phyloP scores from a whole-genome alignment of 2,113 vertebrate species.

The Petrocephalus microphthalmus region DNA sequence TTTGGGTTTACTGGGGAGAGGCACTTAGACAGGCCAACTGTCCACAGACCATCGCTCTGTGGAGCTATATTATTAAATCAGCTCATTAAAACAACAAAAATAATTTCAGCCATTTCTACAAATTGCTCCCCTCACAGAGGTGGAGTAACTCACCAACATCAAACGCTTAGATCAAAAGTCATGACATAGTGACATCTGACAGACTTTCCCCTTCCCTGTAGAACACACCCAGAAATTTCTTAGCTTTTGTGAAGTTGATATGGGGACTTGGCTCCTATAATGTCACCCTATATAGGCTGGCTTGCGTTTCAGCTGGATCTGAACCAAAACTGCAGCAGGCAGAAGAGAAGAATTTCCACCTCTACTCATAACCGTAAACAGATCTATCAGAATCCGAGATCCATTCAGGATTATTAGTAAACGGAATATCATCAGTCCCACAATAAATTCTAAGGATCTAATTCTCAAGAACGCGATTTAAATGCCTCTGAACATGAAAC shows the following conservation, averaged over 20 bases:
- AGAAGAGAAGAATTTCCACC: neutral
- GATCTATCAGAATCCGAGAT: neutral
- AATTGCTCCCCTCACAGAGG: neutral
- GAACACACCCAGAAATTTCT: neutral
- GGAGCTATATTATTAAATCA: neutral
- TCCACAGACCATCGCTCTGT: neutral
- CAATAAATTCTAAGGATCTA: neutral
- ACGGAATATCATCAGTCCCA: neutral
- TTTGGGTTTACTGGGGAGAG: neutral
- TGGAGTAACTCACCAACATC: neutral
- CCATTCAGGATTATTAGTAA: neutral
- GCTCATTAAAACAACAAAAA: neutral
- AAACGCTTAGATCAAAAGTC: neutral
- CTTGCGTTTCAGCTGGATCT: neutral
- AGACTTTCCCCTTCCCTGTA: neutral
- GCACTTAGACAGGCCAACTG: neutral
- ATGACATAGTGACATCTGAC: neutral
- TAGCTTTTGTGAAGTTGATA: neutral
- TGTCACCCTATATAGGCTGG: neutral
- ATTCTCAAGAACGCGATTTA: neutral
- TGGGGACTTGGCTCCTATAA: neutral
- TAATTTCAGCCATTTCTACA: neutral
- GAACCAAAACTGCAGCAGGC: neutral
- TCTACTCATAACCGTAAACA: neutral
- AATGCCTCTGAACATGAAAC: neutral